Evolutionary conservation across 2,888 invertebrate species (phyloP), one percentile per base, ranked within the genome.

Genomic region (Trimorus sp.): DNA sequence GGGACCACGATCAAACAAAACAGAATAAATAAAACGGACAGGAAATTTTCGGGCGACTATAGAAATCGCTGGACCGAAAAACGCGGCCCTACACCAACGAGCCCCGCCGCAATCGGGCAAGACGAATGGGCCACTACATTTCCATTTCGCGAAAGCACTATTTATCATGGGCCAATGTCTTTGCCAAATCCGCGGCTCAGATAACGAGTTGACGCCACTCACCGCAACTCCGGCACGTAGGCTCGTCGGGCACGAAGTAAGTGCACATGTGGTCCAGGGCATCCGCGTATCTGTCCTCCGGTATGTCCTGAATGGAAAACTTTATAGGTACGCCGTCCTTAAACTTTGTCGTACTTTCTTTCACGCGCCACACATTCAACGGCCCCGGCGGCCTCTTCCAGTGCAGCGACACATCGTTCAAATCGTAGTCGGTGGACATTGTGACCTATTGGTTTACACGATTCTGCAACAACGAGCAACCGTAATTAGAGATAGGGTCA

Each of bases 271-370:
- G 84, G 38, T 90, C 86, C 9, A 87, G 1, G 6, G 85, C 88
- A 6, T 91, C 91, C 4, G 87, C 84, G 51, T 85, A 85, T 51
- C 89, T 86, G 60, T 90, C 88, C 70, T 87, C 85, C 0, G 91
- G 90, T 71, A 91, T 79, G 53, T 90, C 90, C 79, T 90, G 89
- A 65, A 91, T 89, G 7, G 83, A 80, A 78, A 89, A 89, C 68
- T 84, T 87, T 1, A 87, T 65, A 6, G 83, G 70, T n/a, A 86
- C 85, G 16, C 85, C 86, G 48, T 87, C 73, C 5, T 83, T 73
- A 42, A 84, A 74, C 6, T 76, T 84, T 42, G 83, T 86, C 2
- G 56, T 73, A 26, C 86, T 84, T 0, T 90, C 88, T 0, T 89
- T 60, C 0, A 83, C 48, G 3, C 84, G 78, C 90, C 90, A 91